A percentile compares a stretch with the other conserved stretches of the same genome.
These are phyloP conservation scores for Phrynocephalus forsythii DNA, from an alignment of 2,797 vertebrate species.

Conservation along the genomic window DNA sequence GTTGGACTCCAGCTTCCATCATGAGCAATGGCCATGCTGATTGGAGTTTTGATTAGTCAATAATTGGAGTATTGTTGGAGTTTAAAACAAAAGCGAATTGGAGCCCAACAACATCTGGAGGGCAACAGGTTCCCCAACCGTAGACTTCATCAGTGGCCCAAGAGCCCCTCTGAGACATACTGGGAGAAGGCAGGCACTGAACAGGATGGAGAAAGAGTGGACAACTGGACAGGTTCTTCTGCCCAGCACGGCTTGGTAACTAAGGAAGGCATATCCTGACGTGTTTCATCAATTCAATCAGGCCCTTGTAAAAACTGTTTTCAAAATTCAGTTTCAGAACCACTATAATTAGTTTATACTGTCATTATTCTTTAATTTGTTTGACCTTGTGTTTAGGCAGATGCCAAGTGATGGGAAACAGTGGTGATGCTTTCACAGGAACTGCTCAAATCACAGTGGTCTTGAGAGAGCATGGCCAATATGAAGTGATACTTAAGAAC, in stretches of 20 bases:
- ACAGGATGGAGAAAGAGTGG: too few species aligned
- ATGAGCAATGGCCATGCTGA: too few species aligned
- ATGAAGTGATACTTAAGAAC: background rate
- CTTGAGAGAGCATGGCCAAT: background rate
- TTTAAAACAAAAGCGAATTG: too few species aligned
- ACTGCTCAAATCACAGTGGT: background rate
- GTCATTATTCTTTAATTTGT: background rate
- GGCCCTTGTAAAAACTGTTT: background rate
- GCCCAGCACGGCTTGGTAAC: background rate
- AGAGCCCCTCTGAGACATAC: too few species aligned
- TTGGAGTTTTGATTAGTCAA: too few species aligned
- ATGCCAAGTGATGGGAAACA: background rate
- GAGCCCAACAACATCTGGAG: too few species aligned
- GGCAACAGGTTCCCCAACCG: too few species aligned
- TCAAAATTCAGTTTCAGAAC: background rate
- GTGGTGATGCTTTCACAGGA: background rate
- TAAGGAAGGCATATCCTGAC: background rate
- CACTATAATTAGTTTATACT: background rate
- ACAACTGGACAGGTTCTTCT: too few species aligned
- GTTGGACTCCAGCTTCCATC: too few species aligned
- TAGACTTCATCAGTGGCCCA: too few species aligned
- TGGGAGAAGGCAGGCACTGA: too few species aligned
- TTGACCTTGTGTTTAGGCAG: background rate
- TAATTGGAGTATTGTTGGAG: too few species aligned
- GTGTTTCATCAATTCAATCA: background rate